A percentile compares a stretch with the other conserved stretches of the same genome.
Evolutionary conservation across 2,888 invertebrate species (phyloP).

Genomic region (Epiblema foenella): DNA sequence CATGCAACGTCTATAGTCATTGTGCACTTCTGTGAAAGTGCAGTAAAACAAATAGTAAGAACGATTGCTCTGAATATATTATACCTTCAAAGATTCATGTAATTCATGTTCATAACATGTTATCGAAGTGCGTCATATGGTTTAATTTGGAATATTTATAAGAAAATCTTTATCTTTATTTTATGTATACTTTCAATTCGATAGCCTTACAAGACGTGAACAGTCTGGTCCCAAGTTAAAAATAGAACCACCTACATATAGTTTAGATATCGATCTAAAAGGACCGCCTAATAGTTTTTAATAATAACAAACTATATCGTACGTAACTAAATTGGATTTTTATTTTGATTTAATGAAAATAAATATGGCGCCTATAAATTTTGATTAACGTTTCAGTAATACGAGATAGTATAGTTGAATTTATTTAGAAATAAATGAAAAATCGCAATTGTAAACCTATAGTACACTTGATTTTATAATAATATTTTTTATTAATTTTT

Average conservation of each 20-base stretch:
- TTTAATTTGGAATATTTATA: background rate
- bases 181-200: background rate
- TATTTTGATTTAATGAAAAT: constrained; percentile 14
- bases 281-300: constrained; percentile 2
- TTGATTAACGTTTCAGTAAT: background rate
- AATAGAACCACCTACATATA: constrained; percentile 22
- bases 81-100: background rate
- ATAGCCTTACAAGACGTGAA: constrained; percentile 12
- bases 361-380: constrained; percentile 29
- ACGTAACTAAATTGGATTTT: background rate
- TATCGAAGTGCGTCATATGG: background rate
- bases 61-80: background rate
- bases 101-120: background rate
- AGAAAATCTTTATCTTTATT: background rate
- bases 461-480: background rate
- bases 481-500: constrained; percentile 12
- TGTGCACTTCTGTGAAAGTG: too few relatives aligned
- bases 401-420: background rate
- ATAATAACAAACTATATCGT: background rate
- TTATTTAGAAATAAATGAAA: background rate
- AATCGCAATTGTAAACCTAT: constrained; percentile 6
- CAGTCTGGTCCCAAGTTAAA: constrained; percentile 11
- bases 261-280: constrained; percentile 16
- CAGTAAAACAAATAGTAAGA: background rate
- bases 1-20: too few relatives aligned